These are phyloP conservation scores for Vandiemenella viatica DNA, from an alignment of 2,888 invertebrate species.

Conservation along the genomic window DNA sequence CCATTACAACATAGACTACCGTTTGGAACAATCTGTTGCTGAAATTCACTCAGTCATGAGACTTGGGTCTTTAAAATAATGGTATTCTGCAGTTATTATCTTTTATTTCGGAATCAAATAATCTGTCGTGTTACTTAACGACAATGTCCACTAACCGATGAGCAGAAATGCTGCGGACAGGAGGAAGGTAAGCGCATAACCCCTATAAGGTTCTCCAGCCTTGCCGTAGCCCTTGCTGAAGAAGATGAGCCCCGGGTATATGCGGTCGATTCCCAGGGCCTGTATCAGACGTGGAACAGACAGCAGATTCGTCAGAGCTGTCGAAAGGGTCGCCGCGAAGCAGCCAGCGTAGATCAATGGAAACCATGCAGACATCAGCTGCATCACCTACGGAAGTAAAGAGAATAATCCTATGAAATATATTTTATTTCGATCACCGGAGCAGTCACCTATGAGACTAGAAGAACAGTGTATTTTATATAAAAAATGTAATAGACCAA, in stretches of 20 bases:
- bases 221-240: slow-evolving; percentile 86
- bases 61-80: neutral
- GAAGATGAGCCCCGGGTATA: slow-evolving; percentile 84
- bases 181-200: slow-evolving; percentile 80
- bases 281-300: slow-evolving; percentile 83
- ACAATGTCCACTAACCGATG: slow-evolving; percentile 52
- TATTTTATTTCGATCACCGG: too few species aligned
- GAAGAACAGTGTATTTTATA: too few species aligned
- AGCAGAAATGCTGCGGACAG: slow-evolving; percentile 76
- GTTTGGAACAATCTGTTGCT: too few species aligned
- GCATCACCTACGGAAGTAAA: slow-evolving; percentile 52
- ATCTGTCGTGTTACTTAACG: neutral
- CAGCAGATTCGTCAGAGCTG: slow-evolving; percentile 85
- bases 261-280: slow-evolving; percentile 82
- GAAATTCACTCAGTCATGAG: neutral
- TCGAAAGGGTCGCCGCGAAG: slow-evolving; percentile 92
- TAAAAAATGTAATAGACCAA: too few species aligned
- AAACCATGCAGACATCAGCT: slow-evolving; percentile 71
- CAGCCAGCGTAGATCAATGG: slow-evolving; percentile 91
- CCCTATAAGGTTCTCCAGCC: slow-evolving; percentile 71
- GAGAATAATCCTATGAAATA: too few species aligned
- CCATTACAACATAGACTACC: too few species aligned
- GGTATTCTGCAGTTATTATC: neutral
- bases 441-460: too few species aligned
- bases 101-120: too few species aligned